These are phyloP conservation scores for Eupithecia centaureata DNA, from an alignment of 2,888 invertebrate genomes.

Conservation along the genomic window DNA sequence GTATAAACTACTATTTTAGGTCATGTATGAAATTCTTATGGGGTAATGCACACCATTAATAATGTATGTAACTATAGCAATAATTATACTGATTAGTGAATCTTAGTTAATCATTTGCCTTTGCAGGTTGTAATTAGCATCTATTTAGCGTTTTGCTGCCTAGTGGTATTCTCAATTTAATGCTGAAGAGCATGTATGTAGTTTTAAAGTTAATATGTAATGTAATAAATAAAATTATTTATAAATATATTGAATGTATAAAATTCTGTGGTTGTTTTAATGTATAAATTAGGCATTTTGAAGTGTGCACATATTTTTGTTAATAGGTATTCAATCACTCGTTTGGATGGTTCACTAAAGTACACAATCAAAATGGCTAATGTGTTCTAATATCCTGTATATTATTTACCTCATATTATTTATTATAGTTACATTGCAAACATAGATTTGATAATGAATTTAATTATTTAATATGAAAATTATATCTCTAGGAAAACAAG, in stretches of 20 bases:
- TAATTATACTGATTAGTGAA: background rate
- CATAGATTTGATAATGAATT: background rate
- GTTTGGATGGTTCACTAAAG: background rate
- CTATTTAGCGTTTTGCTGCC: background rate
- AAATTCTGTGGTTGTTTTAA: background rate
- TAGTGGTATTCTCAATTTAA: constrained; percentile 1
- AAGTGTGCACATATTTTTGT: background rate
- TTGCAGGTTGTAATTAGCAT: constrained; percentile 21
- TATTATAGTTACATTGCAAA: background rate
- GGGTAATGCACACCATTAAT: background rate
- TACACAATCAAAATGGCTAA: background rate
- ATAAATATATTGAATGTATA: too few relatives aligned
- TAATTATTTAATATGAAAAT: background rate
- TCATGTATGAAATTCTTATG: background rate
- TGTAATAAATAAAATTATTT: too few relatives aligned
- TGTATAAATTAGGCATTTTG: background rate
- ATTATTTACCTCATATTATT: background rate
- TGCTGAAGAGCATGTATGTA: constrained; percentile 18
- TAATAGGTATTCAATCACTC: background rate
- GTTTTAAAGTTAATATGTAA: background rate
- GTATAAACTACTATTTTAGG: background rate
- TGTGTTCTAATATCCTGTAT: background rate
- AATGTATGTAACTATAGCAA: background rate
- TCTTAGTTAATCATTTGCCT: constrained; percentile 2
- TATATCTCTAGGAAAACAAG: background rate